These are phyloP conservation scores for Oscheius sp. DNA, from an alignment of 2,888 invertebrate species.

Conservation along the genomic window DNA sequence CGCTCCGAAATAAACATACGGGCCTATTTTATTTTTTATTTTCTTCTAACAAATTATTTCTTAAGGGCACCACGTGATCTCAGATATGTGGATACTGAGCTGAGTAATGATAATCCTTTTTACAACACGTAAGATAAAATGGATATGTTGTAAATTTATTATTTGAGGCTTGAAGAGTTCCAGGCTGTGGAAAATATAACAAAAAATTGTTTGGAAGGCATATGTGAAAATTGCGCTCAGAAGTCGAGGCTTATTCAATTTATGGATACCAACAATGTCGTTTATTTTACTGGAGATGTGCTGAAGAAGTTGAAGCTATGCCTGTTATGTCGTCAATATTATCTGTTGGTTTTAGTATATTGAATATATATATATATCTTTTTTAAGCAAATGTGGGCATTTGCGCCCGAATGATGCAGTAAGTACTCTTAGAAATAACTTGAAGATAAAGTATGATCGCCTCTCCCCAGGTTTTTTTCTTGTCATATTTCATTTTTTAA, in stretches of 20 bases:
- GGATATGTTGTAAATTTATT: not conserved
- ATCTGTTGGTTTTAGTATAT: not conserved
- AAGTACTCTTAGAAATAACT: not conserved
- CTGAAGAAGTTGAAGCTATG: not conserved
- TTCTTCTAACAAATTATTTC: not conserved
- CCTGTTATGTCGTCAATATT: conserved; percentile 5
- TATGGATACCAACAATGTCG: not conserved
- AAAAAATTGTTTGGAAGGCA: conserved; percentile 4
- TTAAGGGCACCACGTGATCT: not conserved
- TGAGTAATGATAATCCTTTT: not conserved
- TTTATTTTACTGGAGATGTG: not conserved
- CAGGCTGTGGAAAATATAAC: not conserved
- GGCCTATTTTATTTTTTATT: not conserved
- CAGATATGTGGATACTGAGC: not conserved
- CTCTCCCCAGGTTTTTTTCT: too few relatives aligned
- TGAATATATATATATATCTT: not conserved
- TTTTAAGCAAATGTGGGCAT: not conserved
- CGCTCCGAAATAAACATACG: not conserved
- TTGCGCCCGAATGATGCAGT: conserved; percentile 1
- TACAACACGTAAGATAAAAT: not conserved
- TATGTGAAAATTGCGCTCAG: conserved; percentile 36
- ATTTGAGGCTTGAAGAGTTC: conserved; percentile 2
- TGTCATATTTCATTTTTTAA: too few relatives aligned
- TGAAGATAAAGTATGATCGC: not conserved
- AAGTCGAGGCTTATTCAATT: not conserved